Conservation (phyloP, 1,140 invertebrate genomes). For the Zaprionus tsacasi region DNA sequence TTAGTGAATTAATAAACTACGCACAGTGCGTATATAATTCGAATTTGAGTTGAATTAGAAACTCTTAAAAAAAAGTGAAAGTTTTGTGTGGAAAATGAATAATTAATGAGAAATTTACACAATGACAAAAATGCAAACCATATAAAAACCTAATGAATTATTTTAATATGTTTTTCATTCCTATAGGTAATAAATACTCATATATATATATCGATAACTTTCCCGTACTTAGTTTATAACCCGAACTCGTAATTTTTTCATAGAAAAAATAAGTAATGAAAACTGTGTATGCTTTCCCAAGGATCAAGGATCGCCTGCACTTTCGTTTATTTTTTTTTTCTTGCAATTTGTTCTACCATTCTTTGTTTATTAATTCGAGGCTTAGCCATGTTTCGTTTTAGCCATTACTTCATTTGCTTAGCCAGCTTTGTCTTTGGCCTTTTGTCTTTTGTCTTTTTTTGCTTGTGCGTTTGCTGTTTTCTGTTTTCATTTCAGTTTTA, state of each 20-base stretch:
- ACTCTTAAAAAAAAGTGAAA: not conserved
- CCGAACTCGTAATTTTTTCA: conserved; percentile 64
- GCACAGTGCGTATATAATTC: not conserved
- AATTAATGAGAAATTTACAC: not conserved
- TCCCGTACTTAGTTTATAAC: conserved; percentile 18
- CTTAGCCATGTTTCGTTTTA: conserved; percentile 62
- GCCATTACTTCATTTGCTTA: conserved; percentile 49
- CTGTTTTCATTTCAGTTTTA: conserved; percentile 23
- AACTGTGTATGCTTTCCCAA: conserved; percentile 20
- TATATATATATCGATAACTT: conserved; percentile 18
- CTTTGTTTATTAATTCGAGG: conserved; percentile 60
- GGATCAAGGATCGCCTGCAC: conserved; percentile 16
- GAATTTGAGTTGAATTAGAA: not conserved
- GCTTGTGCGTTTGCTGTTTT: conserved; percentile 44
- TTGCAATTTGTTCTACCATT: conserved; percentile 15
- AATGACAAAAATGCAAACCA: not conserved
- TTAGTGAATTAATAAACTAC: conserved; percentile 13
- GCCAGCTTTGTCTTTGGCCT: conserved; percentile 11
- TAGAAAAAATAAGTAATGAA: conserved; percentile 71
- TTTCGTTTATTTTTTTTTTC: conserved; percentile 13
- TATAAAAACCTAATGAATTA: not conserved
- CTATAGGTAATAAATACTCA: conserved; percentile 17
- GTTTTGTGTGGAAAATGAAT: not conserved
- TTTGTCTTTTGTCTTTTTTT: conserved; percentile 35
- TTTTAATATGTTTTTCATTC: not conserved